phyloP scores from a whole-genome alignment of 2,113 vertebrate genomes.

The Corythornis cristatus region DNA sequence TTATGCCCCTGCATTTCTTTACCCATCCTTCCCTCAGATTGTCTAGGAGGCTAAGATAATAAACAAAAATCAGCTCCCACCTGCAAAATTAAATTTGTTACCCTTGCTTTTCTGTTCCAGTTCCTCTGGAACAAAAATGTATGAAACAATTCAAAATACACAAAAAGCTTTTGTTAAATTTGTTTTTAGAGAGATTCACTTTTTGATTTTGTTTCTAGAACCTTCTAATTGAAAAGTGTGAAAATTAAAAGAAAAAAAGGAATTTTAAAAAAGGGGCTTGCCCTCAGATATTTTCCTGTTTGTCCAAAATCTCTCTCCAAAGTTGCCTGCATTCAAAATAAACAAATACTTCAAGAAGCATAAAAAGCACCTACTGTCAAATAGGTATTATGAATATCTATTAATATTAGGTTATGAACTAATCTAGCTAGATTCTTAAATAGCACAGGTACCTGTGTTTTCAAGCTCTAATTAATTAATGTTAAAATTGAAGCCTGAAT shows the following conservation, averaged over 20 bases:
- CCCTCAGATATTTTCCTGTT: not conserved
- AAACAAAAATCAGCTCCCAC: not conserved
- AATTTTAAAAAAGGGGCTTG: accelerated
- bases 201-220: not conserved
- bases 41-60: not conserved
- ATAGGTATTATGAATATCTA: not conserved
- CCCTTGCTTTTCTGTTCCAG: not conserved
- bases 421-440: not conserved
- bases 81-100: not conserved
- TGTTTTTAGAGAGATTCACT: not conserved
- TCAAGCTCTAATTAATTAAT: not conserved
- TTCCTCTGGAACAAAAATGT: accelerated
- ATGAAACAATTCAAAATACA: not conserved
- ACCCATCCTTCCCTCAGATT: not conserved
- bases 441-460: not conserved
- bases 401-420: too few relatives aligned
- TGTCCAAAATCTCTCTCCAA: not conserved
- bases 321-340: not conserved
- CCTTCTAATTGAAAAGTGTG: not conserved
- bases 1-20: not conserved
- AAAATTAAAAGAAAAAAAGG: not conserved
- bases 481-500: not conserved
- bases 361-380: not conserved
- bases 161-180: not conserved
- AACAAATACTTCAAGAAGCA: not conserved